Base-by-base conservation (phyloP, 1,140 invertebrate genomes). In the Magallana gigas region DNA sequence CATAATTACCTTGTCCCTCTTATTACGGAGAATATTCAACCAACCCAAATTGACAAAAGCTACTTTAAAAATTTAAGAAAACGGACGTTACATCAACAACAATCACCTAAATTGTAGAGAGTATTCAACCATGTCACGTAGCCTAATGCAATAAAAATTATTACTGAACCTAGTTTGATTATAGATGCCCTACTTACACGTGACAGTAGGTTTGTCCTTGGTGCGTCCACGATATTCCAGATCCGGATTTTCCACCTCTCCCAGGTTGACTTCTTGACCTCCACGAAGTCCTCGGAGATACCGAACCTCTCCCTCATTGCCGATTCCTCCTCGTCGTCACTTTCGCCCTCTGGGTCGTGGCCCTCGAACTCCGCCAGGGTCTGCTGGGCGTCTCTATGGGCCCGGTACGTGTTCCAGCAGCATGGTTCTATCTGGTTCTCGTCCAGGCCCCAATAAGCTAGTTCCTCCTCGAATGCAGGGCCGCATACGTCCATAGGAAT, bases 391-490 rank as follows among this genome's bases (percentile, higher is more conserved):
- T 94, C 92, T 29, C 94, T 84, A 83, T 94, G 94, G 0, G 92
- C 89, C 36, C 92, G 90, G 81, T 94, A 95, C 71, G 90, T 93
- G 57, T 90, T 91, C 94, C 94, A 95, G 86, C 94, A 95, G 85
- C 94, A 95, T 0, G 94, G 93, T 83, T 95, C 94, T 60, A 95
- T 94, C 86, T 95, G 94, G 60, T 94, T 94, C 87, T 94, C 94
- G 86, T 95, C 94, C 14, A 95, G 90, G 16, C 94, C 94, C 94
- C 94, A 95, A 85, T 94, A 95, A n/a, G 91, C 92, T 16, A 95
- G 88, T 85, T 95, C 94, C n/a, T 94, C 93, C 87, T 94, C 94
- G 87, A 94, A 94, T 8, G 94, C 89, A 0, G 94, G 94, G 18
- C 94, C 94, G 89, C 94, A 95, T 0, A 95, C 93, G 88, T 95